Evolutionary conservation across 2,113 vertebrate species (phyloP).

Genomic region (Sylvilagus bachmani): DNA sequence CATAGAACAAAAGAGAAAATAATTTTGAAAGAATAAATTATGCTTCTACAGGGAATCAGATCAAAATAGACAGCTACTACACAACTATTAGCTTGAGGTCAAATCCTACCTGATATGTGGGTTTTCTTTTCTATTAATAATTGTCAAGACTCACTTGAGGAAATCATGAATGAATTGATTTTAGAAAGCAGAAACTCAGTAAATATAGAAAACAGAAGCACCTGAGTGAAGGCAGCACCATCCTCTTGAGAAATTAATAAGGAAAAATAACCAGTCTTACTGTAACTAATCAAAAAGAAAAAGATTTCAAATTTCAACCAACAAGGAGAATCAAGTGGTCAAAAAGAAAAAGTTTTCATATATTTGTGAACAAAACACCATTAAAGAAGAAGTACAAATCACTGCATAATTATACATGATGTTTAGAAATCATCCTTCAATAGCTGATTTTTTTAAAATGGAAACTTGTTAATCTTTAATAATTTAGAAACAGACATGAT

Average conservation of each 20-base stretch:
- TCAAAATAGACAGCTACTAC: not conserved
- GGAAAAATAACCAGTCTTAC: not conserved
- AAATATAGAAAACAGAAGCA: not conserved
- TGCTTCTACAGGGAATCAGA: not conserved
- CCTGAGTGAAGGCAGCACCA: not conserved
- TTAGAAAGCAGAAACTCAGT: not conserved
- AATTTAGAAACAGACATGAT: not conserved
- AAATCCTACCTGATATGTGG: not conserved
- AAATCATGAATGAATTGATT: not conserved
- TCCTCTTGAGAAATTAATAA: not conserved
- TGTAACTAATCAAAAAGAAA: not conserved
- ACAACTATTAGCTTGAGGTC: not conserved
- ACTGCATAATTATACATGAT: not conserved
- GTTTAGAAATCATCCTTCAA: not conserved
- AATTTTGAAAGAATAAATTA: not conserved
- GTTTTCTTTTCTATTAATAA: not conserved
- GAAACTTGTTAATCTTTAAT: conserved; percentile 21
- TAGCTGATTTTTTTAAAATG: not conserved
- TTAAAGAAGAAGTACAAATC: not conserved
- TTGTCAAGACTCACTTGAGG: not conserved
- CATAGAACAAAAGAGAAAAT: not conserved
- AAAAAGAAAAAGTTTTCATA: not conserved
- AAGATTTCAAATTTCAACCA: conserved; percentile 33
- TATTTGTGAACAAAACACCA: not conserved
- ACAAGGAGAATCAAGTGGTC: not conserved